phyloP scores from a whole-genome alignment of 2,797 vertebrate species.

The Cossypha dichroa region DNA sequence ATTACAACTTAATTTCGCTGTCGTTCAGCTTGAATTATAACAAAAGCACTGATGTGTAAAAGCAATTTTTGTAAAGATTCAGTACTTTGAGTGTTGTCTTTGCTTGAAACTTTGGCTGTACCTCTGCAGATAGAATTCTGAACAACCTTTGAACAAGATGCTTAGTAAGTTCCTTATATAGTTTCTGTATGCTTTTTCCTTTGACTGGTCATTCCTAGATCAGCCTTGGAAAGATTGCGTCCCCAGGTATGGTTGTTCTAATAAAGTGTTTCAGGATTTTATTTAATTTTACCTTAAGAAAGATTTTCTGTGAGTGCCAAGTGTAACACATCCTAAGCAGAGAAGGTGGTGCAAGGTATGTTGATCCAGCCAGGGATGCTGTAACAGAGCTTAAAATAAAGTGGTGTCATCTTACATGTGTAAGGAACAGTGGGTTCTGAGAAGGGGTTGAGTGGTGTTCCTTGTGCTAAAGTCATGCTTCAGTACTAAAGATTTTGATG shows the following conservation, averaged over 20 bases:
- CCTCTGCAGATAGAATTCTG: neutral
- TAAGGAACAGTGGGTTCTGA: neutral
- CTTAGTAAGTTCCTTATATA: neutral
- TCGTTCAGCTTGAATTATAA: neutral
- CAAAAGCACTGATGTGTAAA: neutral
- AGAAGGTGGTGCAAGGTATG: neutral
- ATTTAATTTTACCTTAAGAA: neutral
- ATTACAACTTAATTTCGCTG: neutral
- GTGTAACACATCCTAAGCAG: neutral
- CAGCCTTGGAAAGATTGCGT: neutral
- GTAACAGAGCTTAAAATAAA: slow-evolving; percentile 58
- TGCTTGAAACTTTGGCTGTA: neutral
- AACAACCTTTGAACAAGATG: neutral
- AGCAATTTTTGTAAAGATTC: neutral
- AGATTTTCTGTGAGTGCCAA: neutral
- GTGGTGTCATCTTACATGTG: neutral
- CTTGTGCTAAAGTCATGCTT: neutral
- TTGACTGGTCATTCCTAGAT: neutral
- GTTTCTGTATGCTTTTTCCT: neutral
- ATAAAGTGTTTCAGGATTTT: neutral
- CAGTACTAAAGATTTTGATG: neutral
- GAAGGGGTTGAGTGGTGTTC: neutral
- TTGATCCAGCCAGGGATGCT: neutral
- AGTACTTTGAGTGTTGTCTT: neutral
- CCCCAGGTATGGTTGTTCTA: neutral